Evolutionary conservation across 2,888 invertebrate species (phyloP).

Genomic region (Myopa testacea): DNA sequence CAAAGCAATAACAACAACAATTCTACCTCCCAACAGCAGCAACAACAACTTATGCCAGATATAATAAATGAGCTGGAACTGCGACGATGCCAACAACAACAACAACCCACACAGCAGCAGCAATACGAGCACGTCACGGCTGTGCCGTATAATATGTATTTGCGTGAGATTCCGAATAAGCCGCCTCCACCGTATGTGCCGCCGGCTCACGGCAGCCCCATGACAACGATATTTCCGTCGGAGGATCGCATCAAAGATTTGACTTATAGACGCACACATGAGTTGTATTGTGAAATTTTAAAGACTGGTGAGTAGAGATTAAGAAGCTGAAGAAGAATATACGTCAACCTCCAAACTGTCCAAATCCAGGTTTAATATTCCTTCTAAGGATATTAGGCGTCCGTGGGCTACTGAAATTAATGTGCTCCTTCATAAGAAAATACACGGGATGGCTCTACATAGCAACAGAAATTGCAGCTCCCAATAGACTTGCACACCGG

Average conservation of each 20-base stretch:
- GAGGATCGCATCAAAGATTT: constrained; percentile 62
- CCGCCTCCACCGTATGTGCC: constrained; percentile 83
- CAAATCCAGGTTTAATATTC: too few species aligned
- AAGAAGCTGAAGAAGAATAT: neutral
- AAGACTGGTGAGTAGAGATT: constrained; percentile 57
- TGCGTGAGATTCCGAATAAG: constrained; percentile 80
- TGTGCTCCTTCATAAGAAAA: too few species aligned
- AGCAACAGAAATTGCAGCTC: too few species aligned
- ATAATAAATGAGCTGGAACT: constrained; percentile 73
- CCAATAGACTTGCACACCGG: too few species aligned
- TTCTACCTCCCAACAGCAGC: constrained; percentile 38
- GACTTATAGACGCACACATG: constrained; percentile 59
- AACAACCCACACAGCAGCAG: constrained; percentile 71
- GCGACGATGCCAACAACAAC: constrained; percentile 72
- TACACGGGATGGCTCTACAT: too few species aligned
- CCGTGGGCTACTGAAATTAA: too few species aligned
- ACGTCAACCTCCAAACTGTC: too few species aligned
- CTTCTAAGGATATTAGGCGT: too few species aligned
- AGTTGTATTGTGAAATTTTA: constrained; percentile 58
- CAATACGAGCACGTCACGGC: constrained; percentile 70
- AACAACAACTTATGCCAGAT: constrained; percentile 57
- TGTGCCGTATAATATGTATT: constrained; percentile 65
- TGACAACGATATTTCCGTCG: constrained; percentile 64
- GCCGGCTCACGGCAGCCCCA: constrained; percentile 69
- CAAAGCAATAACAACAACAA: constrained; percentile 29